phyloP scores from a whole-genome alignment of 2,113 vertebrate species.

The Dermatemys mawii region DNA sequence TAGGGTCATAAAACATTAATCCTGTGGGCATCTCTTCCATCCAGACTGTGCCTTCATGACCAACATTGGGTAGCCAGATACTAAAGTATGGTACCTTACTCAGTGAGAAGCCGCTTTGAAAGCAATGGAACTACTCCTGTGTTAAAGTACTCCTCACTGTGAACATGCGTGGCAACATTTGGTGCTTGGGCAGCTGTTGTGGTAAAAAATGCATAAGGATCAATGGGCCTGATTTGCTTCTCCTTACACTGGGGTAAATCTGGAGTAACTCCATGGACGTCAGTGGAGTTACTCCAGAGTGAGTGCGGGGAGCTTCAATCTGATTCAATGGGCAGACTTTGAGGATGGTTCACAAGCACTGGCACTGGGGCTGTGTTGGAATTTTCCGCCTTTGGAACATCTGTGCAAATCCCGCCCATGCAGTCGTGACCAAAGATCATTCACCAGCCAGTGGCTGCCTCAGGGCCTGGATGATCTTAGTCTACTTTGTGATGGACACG shows the following conservation, averaged over 20 bases:
- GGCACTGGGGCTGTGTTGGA: background rate
- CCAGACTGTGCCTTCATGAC: background rate
- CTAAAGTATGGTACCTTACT: background rate
- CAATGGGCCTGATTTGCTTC: background rate
- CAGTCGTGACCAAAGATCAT: background rate
- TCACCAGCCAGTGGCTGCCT: background rate
- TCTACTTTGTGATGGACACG: background rate
- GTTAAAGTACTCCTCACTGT: background rate
- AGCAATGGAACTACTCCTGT: background rate
- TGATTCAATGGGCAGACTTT: background rate
- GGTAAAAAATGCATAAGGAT: background rate
- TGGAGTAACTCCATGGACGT: background rate
- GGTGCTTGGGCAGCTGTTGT: background rate
- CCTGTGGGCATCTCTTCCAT: background rate
- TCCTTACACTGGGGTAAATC: background rate
- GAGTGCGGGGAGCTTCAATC: background rate
- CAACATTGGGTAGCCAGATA: background rate
- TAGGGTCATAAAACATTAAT: background rate
- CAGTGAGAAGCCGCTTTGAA: background rate
- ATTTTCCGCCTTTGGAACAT: background rate
- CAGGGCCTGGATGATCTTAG: background rate
- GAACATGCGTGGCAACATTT: background rate
- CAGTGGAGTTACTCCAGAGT: background rate
- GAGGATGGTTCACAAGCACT: background rate
- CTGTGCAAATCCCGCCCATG: background rate